Evolutionary conservation across 2,888 invertebrate species (phyloP).

Genomic region (Dyspetes luteomarginatus): DNA sequence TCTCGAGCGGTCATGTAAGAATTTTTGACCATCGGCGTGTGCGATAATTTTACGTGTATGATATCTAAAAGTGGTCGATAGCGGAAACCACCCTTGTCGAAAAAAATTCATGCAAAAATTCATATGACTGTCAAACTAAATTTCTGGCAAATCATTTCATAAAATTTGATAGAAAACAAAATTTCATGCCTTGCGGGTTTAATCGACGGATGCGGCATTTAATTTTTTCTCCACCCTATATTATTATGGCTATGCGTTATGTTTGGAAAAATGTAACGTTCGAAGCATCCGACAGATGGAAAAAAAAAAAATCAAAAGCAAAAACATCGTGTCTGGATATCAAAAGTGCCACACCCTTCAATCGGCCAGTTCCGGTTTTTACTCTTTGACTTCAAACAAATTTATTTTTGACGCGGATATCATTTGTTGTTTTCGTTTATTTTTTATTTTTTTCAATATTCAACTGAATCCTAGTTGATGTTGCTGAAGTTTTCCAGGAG

Average conservation of each 20-base stretch:
- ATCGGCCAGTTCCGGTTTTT: conserved; percentile 26
- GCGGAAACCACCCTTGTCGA: too few species aligned
- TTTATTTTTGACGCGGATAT: conserved; percentile 33
- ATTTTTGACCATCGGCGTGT: not conserved
- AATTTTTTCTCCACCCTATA: too few species aligned
- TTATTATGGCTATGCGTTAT: too few species aligned
- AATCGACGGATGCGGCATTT: not conserved
- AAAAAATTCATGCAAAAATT: too few species aligned
- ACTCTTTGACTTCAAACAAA: conserved; percentile 54
- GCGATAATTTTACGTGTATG: not conserved
- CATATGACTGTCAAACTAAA: too few species aligned
- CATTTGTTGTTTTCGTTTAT: conserved; percentile 10
- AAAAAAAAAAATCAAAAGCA: conserved; percentile 7
- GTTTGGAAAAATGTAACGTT: not conserved
- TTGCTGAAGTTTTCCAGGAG: conserved; percentile 26
- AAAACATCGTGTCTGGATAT: not conserved
- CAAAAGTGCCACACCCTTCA: not conserved
- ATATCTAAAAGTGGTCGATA: too few species aligned
- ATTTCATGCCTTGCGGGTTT: not conserved
- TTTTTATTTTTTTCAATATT: not conserved
- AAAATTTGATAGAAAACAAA: conserved; percentile 17
- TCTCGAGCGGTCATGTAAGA: too few species aligned
- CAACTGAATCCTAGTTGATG: not conserved
- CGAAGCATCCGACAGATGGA: not conserved
- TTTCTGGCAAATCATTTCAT: too few species aligned